Percentiles rank a stretch among this genome's conserved stretches.
Evolutionary conservation across 2,797 vertebrate genomes (phyloP).

Genomic region (Kryptopterus vitreolus): DNA sequence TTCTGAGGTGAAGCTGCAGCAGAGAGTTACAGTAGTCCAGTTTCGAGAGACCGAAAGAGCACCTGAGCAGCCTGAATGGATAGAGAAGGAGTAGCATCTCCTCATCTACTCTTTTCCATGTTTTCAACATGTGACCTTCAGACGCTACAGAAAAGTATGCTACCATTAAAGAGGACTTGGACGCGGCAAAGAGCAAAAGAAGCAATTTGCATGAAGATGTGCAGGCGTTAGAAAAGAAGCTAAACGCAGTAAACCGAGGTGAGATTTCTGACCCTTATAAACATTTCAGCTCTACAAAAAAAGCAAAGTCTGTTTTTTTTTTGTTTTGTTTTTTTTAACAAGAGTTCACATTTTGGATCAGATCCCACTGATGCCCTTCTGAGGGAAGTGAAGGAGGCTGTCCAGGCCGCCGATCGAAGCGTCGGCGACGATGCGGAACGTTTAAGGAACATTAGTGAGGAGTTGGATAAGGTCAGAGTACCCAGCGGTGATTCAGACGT

Average conservation of each 20-base stretch:
- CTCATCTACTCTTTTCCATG: neutral
- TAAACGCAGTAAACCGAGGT: constrained; percentile 78
- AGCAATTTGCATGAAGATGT: constrained; percentile 63
- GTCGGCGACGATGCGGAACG: constrained; percentile 65
- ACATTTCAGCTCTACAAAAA: neutral
- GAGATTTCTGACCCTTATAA: neutral
- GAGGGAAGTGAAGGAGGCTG: constrained; percentile 66
- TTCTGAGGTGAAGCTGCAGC: too few species aligned
- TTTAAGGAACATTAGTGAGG: constrained; percentile 73
- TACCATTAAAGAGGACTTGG: constrained; percentile 63
- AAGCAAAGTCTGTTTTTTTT: neutral
- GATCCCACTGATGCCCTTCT: constrained; percentile 70
- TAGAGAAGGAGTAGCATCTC: too few species aligned
- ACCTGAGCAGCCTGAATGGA: too few species aligned
- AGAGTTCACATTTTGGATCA: constrained; percentile 55
- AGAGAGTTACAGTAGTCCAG: too few species aligned
- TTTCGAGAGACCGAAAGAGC: too few species aligned
- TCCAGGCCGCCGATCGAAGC: constrained; percentile 64
- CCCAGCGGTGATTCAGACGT: constrained; percentile 54
- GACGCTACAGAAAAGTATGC: constrained; percentile 66
- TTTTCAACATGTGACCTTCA: constrained; percentile 54
- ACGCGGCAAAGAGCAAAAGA: constrained; percentile 64
- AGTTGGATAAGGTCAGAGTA: constrained; percentile 70
- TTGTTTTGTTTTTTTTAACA: too few species aligned
- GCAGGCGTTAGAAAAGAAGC: constrained; percentile 56